Evolutionary conservation across 2,113 vertebrate genomes (phyloP).

Genomic region (Calyptomena viridis): DNA sequence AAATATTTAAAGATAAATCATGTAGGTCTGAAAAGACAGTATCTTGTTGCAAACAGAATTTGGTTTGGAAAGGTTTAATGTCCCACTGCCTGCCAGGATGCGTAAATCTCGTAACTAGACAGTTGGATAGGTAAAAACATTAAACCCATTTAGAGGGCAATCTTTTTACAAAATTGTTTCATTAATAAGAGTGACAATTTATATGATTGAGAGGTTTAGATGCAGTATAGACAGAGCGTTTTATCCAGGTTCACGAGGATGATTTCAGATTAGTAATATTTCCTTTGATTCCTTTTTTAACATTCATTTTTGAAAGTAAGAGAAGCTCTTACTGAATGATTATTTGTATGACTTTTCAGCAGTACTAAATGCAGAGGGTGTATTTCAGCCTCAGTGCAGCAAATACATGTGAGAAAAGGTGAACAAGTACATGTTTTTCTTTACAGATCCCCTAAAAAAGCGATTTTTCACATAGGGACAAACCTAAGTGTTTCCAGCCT

Average conservation of each 20-base stretch:
- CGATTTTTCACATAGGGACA: conserved; percentile 50
- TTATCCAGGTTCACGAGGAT: conserved; percentile 50
- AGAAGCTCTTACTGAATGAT: conserved; percentile 13
- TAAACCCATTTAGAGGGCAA: conserved; percentile 69
- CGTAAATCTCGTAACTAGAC: conserved; percentile 64
- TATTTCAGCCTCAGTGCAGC: conserved; percentile 13
- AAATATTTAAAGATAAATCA: conserved; percentile 74
- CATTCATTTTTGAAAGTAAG: conserved; percentile 37
- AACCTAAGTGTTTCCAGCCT: conserved; percentile 65
- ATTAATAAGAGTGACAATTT: conserved; percentile 77
- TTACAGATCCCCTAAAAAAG: background rate
- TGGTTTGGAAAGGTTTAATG: conserved; percentile 64
- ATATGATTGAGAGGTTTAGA: conserved; percentile 68
- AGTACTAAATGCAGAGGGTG: background rate
- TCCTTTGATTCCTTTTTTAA: conserved; percentile 46
- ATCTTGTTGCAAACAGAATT: conserved; percentile 65
- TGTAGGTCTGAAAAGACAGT: conserved; percentile 62
- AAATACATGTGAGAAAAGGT: conserved; percentile 36
- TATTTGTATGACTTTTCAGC: conserved; percentile 45
- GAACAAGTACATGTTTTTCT: background rate
- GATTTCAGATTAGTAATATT: conserved; percentile 55
- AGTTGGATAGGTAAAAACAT: conserved; percentile 68
- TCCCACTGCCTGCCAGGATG: conserved; percentile 42
- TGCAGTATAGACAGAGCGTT: conserved; percentile 64
- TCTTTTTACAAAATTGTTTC: conserved; percentile 75